A percentile compares a stretch with the other conserved stretches of the same genome.
These are phyloP conservation scores for Chlamydotis undulata DNA, from an alignment of 2,113 vertebrate genomes.

Conservation along the genomic window DNA sequence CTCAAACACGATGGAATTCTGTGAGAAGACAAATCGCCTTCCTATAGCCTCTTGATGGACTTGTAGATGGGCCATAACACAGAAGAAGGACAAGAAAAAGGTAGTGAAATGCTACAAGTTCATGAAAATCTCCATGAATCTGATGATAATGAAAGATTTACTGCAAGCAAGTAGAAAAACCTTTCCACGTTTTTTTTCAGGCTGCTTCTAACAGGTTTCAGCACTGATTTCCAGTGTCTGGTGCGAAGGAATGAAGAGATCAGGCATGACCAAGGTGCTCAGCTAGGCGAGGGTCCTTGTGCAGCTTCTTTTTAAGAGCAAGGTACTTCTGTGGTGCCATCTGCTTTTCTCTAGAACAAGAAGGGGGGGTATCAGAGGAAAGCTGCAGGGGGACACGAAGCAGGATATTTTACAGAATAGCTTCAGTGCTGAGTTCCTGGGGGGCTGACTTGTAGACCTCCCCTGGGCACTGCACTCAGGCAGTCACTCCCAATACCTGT, in stretches of 20 bases:
- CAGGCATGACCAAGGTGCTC: not conserved
- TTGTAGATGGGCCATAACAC: not conserved
- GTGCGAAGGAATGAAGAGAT: not conserved
- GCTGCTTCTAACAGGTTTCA: not conserved
- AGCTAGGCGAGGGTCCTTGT: slow-evolving; percentile 67
- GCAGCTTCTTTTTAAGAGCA: slow-evolving; percentile 74
- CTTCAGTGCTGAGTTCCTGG: not conserved
- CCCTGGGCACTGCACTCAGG: not conserved
- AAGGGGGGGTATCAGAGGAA: not conserved
- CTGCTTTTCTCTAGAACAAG: slow-evolving; percentile 73
- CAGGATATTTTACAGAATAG: not conserved
- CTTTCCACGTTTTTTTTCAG: not conserved
- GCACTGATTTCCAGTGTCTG: not conserved
- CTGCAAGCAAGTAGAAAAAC: not conserved
- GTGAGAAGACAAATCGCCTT: not conserved
- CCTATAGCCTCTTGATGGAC: not conserved
- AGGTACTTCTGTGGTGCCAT: slow-evolving; percentile 66
- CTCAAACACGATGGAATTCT: not conserved
- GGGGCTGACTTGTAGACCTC: not conserved
- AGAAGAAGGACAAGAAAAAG: not conserved
- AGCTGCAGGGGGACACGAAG: not conserved
- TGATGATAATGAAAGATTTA: not conserved
- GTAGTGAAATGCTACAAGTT: not conserved
- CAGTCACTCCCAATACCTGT: slow-evolving; percentile 50
- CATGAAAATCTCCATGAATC: not conserved